phyloP scores from a whole-genome alignment of 2,113 vertebrate species.

The Pardalotus punctatus region DNA sequence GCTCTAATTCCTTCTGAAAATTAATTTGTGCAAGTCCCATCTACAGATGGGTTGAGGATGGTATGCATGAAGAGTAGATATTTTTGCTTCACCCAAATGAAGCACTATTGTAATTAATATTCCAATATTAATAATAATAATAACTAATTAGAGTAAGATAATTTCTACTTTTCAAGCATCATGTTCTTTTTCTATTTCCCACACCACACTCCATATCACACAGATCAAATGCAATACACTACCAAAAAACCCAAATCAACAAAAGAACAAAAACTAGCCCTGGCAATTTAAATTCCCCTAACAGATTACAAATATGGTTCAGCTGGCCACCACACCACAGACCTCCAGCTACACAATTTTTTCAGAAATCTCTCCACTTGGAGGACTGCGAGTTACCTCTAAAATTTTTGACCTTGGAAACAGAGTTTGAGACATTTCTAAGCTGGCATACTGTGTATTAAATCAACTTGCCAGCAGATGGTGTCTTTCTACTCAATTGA shows the following conservation, averaged over 20 bases:
- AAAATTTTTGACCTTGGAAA: background rate
- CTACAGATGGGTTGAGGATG: background rate
- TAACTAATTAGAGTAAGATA: background rate
- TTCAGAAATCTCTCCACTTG: background rate
- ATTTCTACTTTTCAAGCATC: background rate
- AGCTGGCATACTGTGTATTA: background rate
- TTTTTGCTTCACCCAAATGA: background rate
- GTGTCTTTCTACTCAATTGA: conserved; percentile 23
- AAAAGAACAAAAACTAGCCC: background rate
- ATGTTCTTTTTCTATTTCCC: background rate
- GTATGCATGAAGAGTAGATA: background rate
- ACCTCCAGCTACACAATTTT: background rate
- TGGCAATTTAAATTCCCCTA: background rate
- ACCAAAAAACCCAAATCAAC: background rate
- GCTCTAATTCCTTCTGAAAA: background rate
- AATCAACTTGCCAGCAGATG: conserved; percentile 42
- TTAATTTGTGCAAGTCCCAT: background rate
- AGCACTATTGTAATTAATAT: background rate
- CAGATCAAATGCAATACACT: background rate
- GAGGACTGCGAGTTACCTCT: background rate
- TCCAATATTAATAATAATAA: background rate
- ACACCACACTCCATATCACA: background rate
- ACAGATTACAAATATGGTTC: background rate
- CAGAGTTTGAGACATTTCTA: background rate
- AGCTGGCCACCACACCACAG: background rate